phyloP scores from a whole-genome alignment of 1,140 invertebrate species.

The Neomicropteryx cornuta region DNA sequence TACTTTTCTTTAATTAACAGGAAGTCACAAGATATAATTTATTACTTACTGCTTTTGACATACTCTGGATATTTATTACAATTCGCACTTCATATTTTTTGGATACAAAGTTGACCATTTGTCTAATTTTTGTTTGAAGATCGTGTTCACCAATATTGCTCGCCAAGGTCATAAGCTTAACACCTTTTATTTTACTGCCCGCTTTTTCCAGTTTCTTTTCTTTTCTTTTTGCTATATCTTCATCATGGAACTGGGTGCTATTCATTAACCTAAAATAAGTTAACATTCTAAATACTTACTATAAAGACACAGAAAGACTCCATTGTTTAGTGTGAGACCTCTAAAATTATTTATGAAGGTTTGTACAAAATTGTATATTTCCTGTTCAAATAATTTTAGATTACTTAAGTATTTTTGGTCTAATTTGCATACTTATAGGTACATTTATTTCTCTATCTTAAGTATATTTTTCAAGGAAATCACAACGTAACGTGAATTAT shows the following conservation, averaged over 20 bases:
- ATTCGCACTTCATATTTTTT: slow-evolving; percentile 6
- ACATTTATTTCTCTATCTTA: too few species aligned
- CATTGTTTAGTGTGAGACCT: neutral
- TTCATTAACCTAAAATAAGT: slow-evolving; percentile 5
- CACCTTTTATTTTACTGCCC: slow-evolving; percentile 3
- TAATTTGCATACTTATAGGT: too few species aligned
- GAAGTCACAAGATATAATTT: neutral
- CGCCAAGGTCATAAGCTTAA: neutral
- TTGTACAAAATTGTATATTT: neutral
- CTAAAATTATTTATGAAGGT: neutral
- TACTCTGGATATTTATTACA: slow-evolving; percentile 1
- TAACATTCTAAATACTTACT: neutral
- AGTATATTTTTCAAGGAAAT: too few species aligned
- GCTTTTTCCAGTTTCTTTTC: slow-evolving; percentile 6
- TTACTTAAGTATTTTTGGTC: too few species aligned
- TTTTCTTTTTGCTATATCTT: neutral
- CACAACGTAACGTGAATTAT: too few species aligned
- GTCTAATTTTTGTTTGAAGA: slow-evolving; percentile 1
- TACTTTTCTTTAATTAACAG: neutral
- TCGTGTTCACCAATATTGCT: slow-evolving; percentile 5
- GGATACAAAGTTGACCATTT: slow-evolving; percentile 2
- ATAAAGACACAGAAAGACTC: neutral
- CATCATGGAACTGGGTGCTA: slow-evolving; percentile 1
- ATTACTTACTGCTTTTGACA: neutral
- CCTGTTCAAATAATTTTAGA: neutral